A percentile compares a stretch with the other conserved stretches of the same genome.
Conservation (phyloP, 64 coral and sea anemone species). For the Anthopleura sola region DNA sequence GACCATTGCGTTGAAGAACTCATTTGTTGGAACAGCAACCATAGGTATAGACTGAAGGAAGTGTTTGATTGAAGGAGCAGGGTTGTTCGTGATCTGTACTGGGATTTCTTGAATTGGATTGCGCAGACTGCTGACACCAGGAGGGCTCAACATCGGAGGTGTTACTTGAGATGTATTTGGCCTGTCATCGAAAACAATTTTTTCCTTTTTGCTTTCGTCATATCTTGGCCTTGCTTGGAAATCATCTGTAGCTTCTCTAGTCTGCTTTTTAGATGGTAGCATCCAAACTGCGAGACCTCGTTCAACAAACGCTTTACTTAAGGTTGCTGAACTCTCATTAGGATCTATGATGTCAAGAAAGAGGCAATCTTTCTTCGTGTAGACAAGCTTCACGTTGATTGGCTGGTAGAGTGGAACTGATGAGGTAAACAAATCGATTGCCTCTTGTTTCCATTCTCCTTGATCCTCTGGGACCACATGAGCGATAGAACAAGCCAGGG, state of each 20-base stretch:
- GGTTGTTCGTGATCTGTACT: not conserved
- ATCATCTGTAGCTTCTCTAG: not conserved
- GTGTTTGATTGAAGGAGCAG: not conserved
- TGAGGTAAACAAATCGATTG: conserved; percentile 36
- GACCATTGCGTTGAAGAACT: conserved; percentile 8
- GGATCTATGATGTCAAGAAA: conserved; percentile 39
- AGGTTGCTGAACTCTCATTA: not conserved
- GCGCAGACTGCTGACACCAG: not conserved
- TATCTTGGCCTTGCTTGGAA: too few species aligned
- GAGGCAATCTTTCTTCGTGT: conserved; percentile 29
- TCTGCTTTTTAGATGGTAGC: not conserved
- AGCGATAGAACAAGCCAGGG: conserved; percentile 47
- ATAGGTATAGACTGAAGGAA: conserved; percentile 22
- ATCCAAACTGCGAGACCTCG: conserved; percentile 37
- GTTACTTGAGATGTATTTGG: too few species aligned
- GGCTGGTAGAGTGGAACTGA: conserved; percentile 32
- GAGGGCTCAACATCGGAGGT: not conserved
- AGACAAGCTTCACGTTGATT: conserved; percentile 30
- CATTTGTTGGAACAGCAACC: conserved; percentile 13
- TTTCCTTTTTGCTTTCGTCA: not conserved
- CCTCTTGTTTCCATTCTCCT: conserved; percentile 38
- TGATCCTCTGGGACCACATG: conserved; percentile 31
- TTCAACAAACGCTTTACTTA: conserved; percentile 38
- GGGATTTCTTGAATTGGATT: not conserved
- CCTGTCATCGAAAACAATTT: not conserved